A percentile compares a stretch with the other conserved stretches of the same genome.
phyloP scores from a whole-genome alignment of 2,888 invertebrate species.

The Penaeus monodon region DNA sequence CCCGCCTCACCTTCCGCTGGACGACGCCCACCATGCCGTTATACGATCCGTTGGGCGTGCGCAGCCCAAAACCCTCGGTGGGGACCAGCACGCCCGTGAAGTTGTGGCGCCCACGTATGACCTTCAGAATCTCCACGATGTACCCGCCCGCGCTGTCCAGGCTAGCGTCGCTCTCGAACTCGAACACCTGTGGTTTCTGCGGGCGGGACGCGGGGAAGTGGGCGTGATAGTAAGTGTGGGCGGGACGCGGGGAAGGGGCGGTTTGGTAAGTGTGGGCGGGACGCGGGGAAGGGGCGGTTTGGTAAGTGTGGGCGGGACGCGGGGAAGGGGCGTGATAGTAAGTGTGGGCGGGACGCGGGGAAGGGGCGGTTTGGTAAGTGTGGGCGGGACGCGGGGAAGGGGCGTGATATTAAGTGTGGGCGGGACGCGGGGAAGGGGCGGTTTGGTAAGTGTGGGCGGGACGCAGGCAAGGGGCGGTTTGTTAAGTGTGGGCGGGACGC shows the following conservation, averaged over 20 bases:
- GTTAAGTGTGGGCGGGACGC: too few species aligned
- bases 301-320: too few species aligned
- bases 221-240: neutral
- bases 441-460: too few species aligned
- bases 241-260: neutral
- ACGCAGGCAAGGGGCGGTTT: too few species aligned
- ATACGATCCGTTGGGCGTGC: slow-evolving; percentile 27
- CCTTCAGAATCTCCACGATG: slow-evolving; percentile 17
- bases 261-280: neutral
- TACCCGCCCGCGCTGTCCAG: slow-evolving; percentile 33
- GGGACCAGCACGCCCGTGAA: slow-evolving; percentile 28
- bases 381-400: too few species aligned
- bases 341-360: too few species aligned
- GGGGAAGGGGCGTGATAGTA: too few species aligned
- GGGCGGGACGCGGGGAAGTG: neutral
- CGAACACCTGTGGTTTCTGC: slow-evolving; percentile 35
- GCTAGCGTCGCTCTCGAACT: neutral
- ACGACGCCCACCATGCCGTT: slow-evolving; percentile 46
- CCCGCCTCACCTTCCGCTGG: slow-evolving; percentile 16
- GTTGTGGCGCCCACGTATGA: slow-evolving; percentile 13
- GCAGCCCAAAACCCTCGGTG: slow-evolving; percentile 19
- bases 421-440: too few species aligned
- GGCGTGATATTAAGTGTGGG: too few species aligned
- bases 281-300: too few species aligned
- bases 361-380: too few species aligned